Base-by-base conservation (phyloP, 2,113 vertebrate genomes). In the Zosterops japonicus region DNA sequence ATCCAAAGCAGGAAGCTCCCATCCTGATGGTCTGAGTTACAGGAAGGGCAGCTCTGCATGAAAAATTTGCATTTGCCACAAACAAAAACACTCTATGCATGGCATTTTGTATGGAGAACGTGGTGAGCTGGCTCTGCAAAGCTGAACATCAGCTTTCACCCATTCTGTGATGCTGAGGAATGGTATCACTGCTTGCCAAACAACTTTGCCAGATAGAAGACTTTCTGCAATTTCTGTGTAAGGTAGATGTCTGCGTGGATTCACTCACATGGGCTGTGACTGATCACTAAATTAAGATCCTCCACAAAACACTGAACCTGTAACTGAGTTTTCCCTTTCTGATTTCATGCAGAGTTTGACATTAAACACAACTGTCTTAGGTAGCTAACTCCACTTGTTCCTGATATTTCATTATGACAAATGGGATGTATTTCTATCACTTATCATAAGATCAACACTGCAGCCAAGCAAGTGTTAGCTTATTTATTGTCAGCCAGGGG, bases 401-500 rank as follows among this genome's bases (percentile, higher is more conserved):
- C 47, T 3, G 3, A 4, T 94, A 84, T 85, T 95, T 96, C 91
- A 85, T 85, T 65, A 80, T 95, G 84, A 96, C 59, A 94, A 95
- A 95, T 83, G 78, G 55, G 46, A 87, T 53, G 70, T 88, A 50
- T 95, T 95, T 94, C 84, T 75, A 93, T 94, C 87, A 93, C 63
- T 95, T 95, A 85, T 90, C 82, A 31, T 70, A 77, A 95, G 84
- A 96, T 85, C 92, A 97, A 85, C 94, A 85, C 52, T 77, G 71
- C 74, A 91, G 70, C 75, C 75, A 93, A 95, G 70, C 61, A 92
- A 94, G 81, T 49, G 79, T 60, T 80, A 83, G 89, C 75, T 96
- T 95, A 92, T 93, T 96, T 95, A 95, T 94, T 95, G 87, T 95
- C 93, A 95, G 59, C 27, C 63, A 77, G 70, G 63, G 86, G 49